These are phyloP conservation scores for Callopanchax toddi DNA, from an alignment of 2,113 vertebrate species.

Conservation along the genomic window DNA sequence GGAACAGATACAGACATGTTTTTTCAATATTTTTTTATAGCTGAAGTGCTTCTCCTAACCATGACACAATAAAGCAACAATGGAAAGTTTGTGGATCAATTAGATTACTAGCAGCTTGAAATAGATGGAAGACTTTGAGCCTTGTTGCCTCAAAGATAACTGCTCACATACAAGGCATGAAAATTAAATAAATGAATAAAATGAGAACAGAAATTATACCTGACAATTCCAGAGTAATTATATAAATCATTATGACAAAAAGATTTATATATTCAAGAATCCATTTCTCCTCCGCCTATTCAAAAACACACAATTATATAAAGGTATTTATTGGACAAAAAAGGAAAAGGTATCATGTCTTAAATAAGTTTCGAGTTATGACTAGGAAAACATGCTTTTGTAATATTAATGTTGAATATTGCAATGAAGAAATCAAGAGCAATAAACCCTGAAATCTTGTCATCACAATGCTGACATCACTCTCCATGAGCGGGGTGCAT, in stretches of 20 bases:
- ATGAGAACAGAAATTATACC: conserved; percentile 13
- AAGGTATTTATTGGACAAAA: not conserved
- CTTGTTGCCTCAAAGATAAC: conserved; percentile 25
- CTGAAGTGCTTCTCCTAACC: conserved; percentile 32
- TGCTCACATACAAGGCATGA: conserved; percentile 21
- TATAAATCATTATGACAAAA: not conserved
- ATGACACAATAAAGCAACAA: conserved; percentile 36
- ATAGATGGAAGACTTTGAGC: conserved; percentile 33
- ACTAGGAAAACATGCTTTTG: too few relatives aligned
- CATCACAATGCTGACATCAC: too few relatives aligned
- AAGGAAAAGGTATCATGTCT: not conserved
- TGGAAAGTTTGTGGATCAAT: conserved; percentile 50
- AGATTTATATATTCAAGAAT: not conserved
- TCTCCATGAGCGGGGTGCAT: too few relatives aligned
- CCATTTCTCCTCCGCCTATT: not conserved
- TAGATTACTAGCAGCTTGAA: conserved; percentile 33
- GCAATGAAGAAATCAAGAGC: too few relatives aligned
- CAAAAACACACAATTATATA: not conserved
- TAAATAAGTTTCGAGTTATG: too few relatives aligned
- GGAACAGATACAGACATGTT: conserved; percentile 3
- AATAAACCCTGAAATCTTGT: too few relatives aligned
- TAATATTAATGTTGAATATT: too few relatives aligned
- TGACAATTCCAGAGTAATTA: conserved; percentile 24
- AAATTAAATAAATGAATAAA: conserved; percentile 51
- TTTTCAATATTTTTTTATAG: conserved; percentile 27